phyloP scores from a whole-genome alignment of 1,140 invertebrate genomes.

The Colletes latitarsis region DNA sequence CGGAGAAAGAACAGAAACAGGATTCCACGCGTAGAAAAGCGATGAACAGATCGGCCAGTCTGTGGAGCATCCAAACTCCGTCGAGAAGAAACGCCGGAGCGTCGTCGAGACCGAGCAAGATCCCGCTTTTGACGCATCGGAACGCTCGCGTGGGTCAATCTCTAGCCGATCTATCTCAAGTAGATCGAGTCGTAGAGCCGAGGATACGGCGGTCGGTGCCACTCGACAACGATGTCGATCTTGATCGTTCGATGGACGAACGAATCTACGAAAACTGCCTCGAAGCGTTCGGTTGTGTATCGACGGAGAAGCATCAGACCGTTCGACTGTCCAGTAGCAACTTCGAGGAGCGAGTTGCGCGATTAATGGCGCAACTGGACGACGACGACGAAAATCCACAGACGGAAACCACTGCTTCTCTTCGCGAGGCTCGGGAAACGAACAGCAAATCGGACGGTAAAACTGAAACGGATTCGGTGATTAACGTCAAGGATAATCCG shows the following conservation, averaged over 20 bases:
- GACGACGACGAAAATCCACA: conserved; percentile 65
- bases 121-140: conserved; percentile 73
- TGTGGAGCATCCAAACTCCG: conserved; percentile 71
- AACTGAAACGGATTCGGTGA: too few species aligned
- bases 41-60: conserved; percentile 73
- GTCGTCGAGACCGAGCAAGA: conserved; percentile 73
- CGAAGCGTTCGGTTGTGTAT: conserved; percentile 45
- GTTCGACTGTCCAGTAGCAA: conserved; percentile 49
- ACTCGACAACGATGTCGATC: conserved; percentile 63
- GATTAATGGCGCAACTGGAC: conserved; percentile 74
- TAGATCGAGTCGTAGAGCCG: conserved; percentile 73
- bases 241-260: conserved; percentile 71
- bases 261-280: conserved; percentile 76
- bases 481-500: too few species aligned
- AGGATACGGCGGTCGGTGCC: not conserved
- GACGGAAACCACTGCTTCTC: conserved; percentile 45
- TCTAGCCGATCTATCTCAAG: conserved; percentile 76
- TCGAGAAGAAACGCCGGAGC: conserved; percentile 21
- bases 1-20: conserved; percentile 3
- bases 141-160: conserved; percentile 69
- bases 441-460: not conserved
- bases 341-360: conserved; percentile 72
- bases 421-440: not conserved
- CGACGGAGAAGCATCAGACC: not conserved
- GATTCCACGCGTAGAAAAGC: not conserved